Evolutionary conservation across 2,113 vertebrate species (phyloP).

Genomic region (Oreochromis tanganicae): DNA sequence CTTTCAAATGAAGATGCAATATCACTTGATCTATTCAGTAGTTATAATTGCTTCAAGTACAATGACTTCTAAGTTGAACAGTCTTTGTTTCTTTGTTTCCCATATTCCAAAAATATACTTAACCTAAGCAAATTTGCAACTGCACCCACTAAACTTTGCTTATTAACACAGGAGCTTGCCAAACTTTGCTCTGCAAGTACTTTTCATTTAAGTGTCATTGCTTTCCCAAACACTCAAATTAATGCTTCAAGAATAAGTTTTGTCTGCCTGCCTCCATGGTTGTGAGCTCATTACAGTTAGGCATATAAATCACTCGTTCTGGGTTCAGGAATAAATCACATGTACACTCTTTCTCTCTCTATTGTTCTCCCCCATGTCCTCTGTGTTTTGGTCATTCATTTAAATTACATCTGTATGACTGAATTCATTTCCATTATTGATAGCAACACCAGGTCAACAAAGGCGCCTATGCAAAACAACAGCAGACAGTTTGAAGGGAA

Average conservation of each 20-base stretch:
- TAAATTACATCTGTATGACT: not conserved
- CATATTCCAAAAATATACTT: not conserved
- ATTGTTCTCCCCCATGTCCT: not conserved
- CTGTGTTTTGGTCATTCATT: not conserved
- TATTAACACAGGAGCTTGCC: not conserved
- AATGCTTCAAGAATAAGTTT: not conserved
- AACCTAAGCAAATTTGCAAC: not conserved
- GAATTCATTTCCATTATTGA: not conserved
- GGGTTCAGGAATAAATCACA: not conserved
- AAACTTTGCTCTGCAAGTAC: not conserved
- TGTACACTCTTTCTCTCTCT: not conserved
- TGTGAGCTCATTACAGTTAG: not conserved
- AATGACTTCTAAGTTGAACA: not conserved
- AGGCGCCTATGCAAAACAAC: not conserved
- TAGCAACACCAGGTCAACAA: not conserved
- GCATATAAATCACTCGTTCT: not conserved
- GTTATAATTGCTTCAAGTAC: constrained; percentile 18
- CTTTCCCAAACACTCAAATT: not conserved
- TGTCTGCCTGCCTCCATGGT: not conserved
- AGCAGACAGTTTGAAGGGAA: not conserved
- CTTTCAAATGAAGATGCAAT: constrained; percentile 28
- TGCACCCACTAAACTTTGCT: not conserved
- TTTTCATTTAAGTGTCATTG: not conserved
- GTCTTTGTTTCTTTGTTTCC: not conserved
- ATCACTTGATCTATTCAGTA: constrained; percentile 31